Evolutionary conservation across 2,888 invertebrate species (phyloP).

Genomic region (Drosophila mulleri): DNA sequence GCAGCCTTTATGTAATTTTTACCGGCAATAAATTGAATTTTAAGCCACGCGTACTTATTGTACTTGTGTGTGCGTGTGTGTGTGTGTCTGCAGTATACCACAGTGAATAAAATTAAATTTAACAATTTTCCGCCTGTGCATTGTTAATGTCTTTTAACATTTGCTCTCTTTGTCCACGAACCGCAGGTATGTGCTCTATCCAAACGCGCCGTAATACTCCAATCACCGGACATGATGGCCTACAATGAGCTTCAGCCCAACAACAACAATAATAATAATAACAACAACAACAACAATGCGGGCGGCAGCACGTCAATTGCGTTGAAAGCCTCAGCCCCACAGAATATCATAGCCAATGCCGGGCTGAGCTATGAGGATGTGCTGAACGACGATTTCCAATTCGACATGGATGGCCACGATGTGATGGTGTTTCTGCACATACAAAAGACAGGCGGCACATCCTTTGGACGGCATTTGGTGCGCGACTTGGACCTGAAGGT

Average conservation of each 20-base stretch:
- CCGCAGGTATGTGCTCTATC: conserved; percentile 90
- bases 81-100: background rate
- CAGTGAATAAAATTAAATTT: conserved; percentile 50
- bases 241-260: conserved; percentile 81
- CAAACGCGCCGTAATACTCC: conserved; percentile 88
- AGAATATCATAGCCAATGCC: conserved; percentile 84
- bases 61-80: background rate
- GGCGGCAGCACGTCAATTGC: conserved; percentile 67
- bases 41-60: conserved; percentile 31
- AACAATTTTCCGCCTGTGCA: conserved; percentile 34
- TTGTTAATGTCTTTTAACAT: conserved; percentile 40
- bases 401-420: conserved; percentile 96
- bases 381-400: conserved; percentile 93
- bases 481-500: conserved; percentile 94
- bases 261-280: conserved; percentile 61
- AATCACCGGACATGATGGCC: conserved; percentile 85
- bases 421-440: conserved; percentile 99
- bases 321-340: conserved; percentile 78
- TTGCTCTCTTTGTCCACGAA: conserved; percentile 36
- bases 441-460: conserved; percentile 99
- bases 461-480: conserved; percentile 98
- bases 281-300: conserved; percentile 38
- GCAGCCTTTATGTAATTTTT: conserved; percentile 43
- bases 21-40: conserved; percentile 70
- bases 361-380: conserved; percentile 94